These are phyloP conservation scores for Oryctolagus cuniculus DNA, from an alignment of 2,113 vertebrate genomes.

Conservation along the genomic window mOryCun1.1 NC_091439.1:21192001-21192500, in stretches of 20 bases:
- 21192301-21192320: constrained; percentile 21
- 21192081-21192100: constrained; percentile 61
- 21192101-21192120: constrained; percentile 56
- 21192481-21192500: not conserved
- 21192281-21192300: not conserved
- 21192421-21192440: not conserved
- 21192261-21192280: not conserved
- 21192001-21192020: constrained; percentile 72
- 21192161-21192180: constrained; percentile 54
- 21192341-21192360: too few relatives aligned
- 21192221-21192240: constrained; percentile 39
- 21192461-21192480: not conserved
- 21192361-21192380: not conserved
- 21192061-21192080: constrained; percentile 55
- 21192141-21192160: constrained; percentile 52
- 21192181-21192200: constrained; percentile 49
- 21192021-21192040: constrained; percentile 59
- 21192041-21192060: constrained; percentile 37
- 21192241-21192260: constrained; percentile 49
- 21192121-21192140: constrained; percentile 42
- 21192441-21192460: not conserved
- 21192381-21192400: not conserved
- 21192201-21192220: constrained; percentile 59
- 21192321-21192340: not conserved
- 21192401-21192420: not conserved